Evolutionary conservation across 2,888 invertebrate genomes (phyloP).

Genomic region (Scaptodrosophila latifasciaeformis): DNA sequence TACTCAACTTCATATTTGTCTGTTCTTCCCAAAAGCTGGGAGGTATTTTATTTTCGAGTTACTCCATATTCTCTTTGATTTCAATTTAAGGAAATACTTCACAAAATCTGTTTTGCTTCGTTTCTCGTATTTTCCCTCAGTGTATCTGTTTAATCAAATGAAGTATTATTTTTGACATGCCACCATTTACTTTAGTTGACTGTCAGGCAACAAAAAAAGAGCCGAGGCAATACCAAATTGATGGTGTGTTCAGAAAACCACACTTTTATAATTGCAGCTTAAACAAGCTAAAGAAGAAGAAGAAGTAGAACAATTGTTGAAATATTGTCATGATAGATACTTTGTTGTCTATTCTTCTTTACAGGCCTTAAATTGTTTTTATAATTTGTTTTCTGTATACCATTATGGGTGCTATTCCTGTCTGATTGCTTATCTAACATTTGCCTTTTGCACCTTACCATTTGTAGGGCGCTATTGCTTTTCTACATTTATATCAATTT

Average conservation of each 20-base stretch:
- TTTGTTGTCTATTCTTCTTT: not conserved
- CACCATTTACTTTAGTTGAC: too few relatives aligned
- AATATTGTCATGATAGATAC: not conserved
- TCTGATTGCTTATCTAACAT: conserved; percentile 3
- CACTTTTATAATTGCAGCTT: conserved; percentile 6
- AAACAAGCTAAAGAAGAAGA: not conserved
- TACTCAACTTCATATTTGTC: too few relatives aligned
- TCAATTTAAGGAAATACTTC: too few relatives aligned
- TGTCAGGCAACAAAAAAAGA: conserved; percentile 6
- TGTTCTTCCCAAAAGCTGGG: too few relatives aligned
- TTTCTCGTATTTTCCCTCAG: too few relatives aligned
- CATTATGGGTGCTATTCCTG: not conserved
- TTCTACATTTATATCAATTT: conserved; percentile 45
- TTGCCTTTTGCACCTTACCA: not conserved
- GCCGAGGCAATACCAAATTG: not conserved
- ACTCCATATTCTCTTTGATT: too few relatives aligned
- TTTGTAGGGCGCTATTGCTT: too few relatives aligned
- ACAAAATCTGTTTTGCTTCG: too few relatives aligned
- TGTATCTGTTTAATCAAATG: too few relatives aligned
- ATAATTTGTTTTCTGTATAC: conserved; percentile 40
- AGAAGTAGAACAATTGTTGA: not conserved
- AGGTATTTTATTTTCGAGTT: too few relatives aligned
- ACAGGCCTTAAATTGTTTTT: conserved; percentile 58
- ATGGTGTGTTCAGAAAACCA: conserved; percentile 1
- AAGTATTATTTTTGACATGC: too few relatives aligned